Evolutionary conservation across 2,113 vertebrate species (phyloP), one percentile per base, ranked within the genome.

Genomic region (Muscicapa adusta): DNA sequence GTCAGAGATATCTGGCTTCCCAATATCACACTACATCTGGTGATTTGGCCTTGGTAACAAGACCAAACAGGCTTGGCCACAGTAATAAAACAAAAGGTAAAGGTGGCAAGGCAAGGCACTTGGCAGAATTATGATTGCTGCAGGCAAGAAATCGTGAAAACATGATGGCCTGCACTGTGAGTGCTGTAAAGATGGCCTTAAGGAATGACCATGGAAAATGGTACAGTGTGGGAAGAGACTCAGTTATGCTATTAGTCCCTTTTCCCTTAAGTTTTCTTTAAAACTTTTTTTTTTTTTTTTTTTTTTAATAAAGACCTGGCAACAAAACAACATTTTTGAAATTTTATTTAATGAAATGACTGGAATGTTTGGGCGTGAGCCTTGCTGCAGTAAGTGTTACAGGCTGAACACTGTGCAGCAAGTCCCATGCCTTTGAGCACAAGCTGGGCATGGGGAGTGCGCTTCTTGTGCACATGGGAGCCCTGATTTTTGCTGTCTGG

Each of bases 321-420:
- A 89, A 75, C 42, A 76, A 79, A 90, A 6, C 47, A 79, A 77
- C 67, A 77, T 77, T 90, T 89, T 56, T 8, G 38, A 92, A 76
- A n/a, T 75, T 45, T 85, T 85, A 50, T 89, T 71, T 54, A 34
- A 56, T 85, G 81, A 65, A 47, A 47, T 4, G 77, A 53, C 8
- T 36, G 85, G 87, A 94, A 93, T 57, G 74, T 67, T 75, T 87
- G 85, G 73, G 63, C 42, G 62, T 78, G 50, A 79, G 68, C 51
- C 63, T 47, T 48, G 61, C 77, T 85, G 66, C 40, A 50, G 45
- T 9, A 13, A 60, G 24, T 2, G 0, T 58, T 61, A 29, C 38
- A 84, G 76, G 33, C 38, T 33, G 16, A 72, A 47, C 2, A 12
- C 40, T 76, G n/a, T 5, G 40, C 9, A 5, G 40, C 51, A 50